Conservation (phyloP, 2,113 vertebrate species). For the Poeciliopsis retropinna region DNA sequence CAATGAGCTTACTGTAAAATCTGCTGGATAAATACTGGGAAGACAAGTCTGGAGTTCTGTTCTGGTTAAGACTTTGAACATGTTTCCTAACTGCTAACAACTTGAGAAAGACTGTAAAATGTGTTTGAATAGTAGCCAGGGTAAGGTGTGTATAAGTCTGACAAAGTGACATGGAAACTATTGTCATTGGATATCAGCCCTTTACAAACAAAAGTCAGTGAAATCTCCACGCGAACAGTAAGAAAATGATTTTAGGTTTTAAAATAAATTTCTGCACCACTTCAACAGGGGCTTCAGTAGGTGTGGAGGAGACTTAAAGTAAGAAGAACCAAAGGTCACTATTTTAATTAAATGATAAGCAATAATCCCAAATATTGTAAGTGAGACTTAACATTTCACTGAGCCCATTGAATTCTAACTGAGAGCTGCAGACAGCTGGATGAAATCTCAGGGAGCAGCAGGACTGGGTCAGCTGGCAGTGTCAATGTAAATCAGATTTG, state of each 20-base stretch:
- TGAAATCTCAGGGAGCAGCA: conserved; percentile 33
- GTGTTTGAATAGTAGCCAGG: neutral
- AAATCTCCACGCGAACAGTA: neutral
- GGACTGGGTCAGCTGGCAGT: conserved; percentile 32
- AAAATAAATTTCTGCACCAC: neutral
- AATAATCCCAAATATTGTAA: neutral
- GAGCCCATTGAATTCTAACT: conserved; percentile 4
- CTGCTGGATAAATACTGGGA: conserved; percentile 50
- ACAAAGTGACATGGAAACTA: neutral
- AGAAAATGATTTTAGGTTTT: neutral
- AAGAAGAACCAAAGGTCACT: neutral
- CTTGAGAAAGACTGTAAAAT: neutral
- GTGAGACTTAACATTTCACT: neutral
- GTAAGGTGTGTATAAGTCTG: neutral
- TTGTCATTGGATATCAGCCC: neutral
- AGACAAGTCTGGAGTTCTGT: conserved; percentile 54
- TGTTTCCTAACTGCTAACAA: neutral
- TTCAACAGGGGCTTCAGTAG: neutral
- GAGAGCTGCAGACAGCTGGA: conserved; percentile 39
- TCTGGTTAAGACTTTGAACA: conserved; percentile 38
- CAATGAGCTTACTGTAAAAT: conserved; percentile 57
- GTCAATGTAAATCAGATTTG: conserved; percentile 57
- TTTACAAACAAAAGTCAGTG: neutral
- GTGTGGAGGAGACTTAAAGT: neutral
- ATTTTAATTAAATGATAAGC: neutral